Conservation (phyloP, 2,113 vertebrate genomes). For the Pogona vitticeps region DNA sequence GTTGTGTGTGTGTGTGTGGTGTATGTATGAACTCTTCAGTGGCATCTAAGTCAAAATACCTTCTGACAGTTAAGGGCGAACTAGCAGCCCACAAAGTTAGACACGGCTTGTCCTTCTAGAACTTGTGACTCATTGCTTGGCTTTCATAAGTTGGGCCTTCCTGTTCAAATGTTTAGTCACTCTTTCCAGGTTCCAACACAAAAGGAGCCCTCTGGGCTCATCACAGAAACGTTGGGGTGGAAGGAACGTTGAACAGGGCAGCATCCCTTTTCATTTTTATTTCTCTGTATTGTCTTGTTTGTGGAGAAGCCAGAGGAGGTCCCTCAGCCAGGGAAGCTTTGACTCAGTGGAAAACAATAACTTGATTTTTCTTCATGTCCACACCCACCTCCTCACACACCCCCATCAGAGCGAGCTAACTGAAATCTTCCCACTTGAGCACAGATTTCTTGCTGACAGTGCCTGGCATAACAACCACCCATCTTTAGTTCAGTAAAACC, state of each 20-base stretch:
- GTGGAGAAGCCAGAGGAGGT: not conserved
- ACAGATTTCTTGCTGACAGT: not conserved
- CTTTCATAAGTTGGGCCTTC: not conserved
- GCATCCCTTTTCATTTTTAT: not conserved
- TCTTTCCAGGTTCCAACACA: conserved; percentile 28
- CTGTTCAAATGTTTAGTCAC: conserved; percentile 35
- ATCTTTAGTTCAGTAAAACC: not conserved
- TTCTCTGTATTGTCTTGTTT: not conserved
- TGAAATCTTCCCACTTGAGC: not conserved
- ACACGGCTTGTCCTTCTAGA: not conserved
- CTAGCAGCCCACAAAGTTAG: not conserved
- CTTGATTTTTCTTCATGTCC: too few species aligned
- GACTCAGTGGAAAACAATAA: conserved; percentile 12
- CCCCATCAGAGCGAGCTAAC: not conserved
- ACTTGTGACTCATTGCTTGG: conserved; percentile 32
- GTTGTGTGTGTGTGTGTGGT: not conserved
- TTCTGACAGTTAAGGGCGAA: not conserved
- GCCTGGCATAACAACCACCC: not conserved
- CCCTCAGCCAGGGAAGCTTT: not conserved
- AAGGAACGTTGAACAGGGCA: not conserved
- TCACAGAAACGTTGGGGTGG: too few species aligned
- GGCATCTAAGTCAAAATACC: not conserved
- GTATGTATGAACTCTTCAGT: not conserved
- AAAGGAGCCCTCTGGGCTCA: conserved; percentile 29
- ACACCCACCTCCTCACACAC: too few species aligned